Conservation (phyloP, 2,888 invertebrate species). For the Arge pagana region DNA sequence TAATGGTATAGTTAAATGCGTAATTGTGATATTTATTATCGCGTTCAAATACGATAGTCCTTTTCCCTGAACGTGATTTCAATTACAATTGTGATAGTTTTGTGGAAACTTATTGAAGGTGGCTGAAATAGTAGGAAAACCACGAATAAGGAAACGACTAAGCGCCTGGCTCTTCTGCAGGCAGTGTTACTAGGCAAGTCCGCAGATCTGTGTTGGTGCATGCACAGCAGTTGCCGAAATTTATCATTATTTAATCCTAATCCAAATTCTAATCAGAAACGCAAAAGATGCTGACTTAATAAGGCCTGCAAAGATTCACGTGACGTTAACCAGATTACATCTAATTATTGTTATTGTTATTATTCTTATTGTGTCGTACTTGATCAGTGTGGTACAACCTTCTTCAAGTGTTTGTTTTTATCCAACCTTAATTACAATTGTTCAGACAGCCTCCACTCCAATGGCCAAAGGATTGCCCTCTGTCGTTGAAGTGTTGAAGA, state of each 20-base stretch:
- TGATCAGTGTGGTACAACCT: slow-evolving; percentile 2
- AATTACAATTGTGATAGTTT: slow-evolving; percentile 22
- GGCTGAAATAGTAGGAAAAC: slow-evolving; percentile 46
- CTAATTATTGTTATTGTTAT: slow-evolving; percentile 7
- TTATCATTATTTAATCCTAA: not conserved
- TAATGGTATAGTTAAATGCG: no score
- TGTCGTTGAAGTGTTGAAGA: slow-evolving; percentile 58
- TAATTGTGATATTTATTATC: no score
- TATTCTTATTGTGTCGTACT: slow-evolving; percentile 9
- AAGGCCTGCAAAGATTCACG: slow-evolving; percentile 21
- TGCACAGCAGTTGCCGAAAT: slow-evolving; percentile 36
- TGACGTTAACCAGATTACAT: slow-evolving; percentile 12
- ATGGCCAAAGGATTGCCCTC: slow-evolving; percentile 52
- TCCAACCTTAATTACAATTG: slow-evolving; percentile 12
- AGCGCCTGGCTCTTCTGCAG: slow-evolving; percentile 52
- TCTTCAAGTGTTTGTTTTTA: not conserved
- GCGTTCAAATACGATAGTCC: no score
- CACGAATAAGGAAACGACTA: slow-evolving; percentile 47
- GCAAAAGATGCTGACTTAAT: slow-evolving; percentile 13
- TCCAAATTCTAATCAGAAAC: slow-evolving; percentile 12
- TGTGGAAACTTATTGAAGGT: slow-evolving; percentile 44
- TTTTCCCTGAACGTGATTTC: no score
- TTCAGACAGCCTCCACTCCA: slow-evolving; percentile 49
- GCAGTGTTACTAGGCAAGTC: slow-evolving; percentile 53
- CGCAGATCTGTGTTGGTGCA: slow-evolving; percentile 44